Conservation (phyloP, 2,797 vertebrate genomes). For the Sebastes dallii region DNA sequence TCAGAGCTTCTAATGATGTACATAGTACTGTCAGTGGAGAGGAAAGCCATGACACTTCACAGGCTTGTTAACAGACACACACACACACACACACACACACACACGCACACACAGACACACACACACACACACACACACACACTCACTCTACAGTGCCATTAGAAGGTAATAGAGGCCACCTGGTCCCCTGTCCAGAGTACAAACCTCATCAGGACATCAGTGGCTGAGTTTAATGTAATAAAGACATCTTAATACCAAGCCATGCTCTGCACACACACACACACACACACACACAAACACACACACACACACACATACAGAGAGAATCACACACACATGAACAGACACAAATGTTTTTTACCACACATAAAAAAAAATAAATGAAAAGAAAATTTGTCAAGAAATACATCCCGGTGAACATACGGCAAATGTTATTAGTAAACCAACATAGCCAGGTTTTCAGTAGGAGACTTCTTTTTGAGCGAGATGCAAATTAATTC, state of each 20-base stretch:
- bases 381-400: background rate
- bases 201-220: slow-evolving; percentile 75
- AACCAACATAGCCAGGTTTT: background rate
- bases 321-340: background rate
- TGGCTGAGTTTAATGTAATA: slow-evolving; percentile 73
- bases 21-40: slow-evolving; percentile 55
- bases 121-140: slow-evolving; percentile 3
- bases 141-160: slow-evolving; percentile 50
- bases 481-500: no score
- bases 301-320: background rate
- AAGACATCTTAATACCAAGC: slow-evolving; percentile 72
- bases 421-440: background rate
- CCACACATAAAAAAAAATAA: background rate
- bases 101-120: background rate
- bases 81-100: slow-evolving; percentile 13
- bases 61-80: background rate
- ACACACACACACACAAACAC: background rate
- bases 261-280: slow-evolving; percentile 24
- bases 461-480: no score
- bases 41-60: slow-evolving; percentile 70
- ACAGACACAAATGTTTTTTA: background rate
- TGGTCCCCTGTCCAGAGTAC: slow-evolving; percentile 62
- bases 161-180: slow-evolving; percentile 76
- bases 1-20: slow-evolving; percentile 51
- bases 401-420: background rate